Conservation (phyloP, 2,113 vertebrate genomes). For the Neolamprologus caudopunctatus region DNA sequence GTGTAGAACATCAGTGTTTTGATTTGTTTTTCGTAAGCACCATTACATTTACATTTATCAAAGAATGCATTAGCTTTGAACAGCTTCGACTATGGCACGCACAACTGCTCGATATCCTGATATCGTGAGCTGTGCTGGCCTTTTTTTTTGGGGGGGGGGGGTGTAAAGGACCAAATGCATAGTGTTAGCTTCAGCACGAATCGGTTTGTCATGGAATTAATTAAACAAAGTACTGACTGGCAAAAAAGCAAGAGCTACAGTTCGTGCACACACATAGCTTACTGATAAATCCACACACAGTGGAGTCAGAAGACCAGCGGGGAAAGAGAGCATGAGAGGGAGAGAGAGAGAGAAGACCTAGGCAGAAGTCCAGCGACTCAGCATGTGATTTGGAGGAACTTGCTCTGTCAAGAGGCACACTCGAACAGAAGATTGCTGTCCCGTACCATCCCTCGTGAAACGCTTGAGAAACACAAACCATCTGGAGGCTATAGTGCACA, state of each 20-base stretch:
- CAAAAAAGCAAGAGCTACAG: background rate
- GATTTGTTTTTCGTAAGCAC: background rate
- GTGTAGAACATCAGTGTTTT: background rate
- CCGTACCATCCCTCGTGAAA: constrained; percentile 55
- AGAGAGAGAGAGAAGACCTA: background rate
- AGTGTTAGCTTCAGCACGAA: background rate
- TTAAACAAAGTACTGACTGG: background rate
- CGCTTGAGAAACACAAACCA: constrained; percentile 67
- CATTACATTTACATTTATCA: background rate
- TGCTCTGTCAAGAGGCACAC: constrained; percentile 42
- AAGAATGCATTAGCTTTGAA: background rate
- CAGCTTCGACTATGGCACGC: background rate
- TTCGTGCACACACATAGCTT: background rate
- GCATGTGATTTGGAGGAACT: constrained; percentile 46
- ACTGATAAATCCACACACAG: constrained; percentile 22
- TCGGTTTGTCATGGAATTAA: background rate
- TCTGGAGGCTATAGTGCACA: constrained; percentile 61
- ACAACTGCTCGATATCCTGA: background rate
- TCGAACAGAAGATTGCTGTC: constrained; percentile 62
- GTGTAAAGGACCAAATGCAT: background rate
- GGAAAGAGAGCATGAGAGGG: background rate
- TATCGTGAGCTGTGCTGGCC: background rate
- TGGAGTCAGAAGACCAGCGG: background rate
- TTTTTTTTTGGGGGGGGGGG: background rate
- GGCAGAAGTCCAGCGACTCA: constrained; percentile 39